Conservation (phyloP, 2,888 invertebrate species). For the Eupithecia pulchellata region DNA sequence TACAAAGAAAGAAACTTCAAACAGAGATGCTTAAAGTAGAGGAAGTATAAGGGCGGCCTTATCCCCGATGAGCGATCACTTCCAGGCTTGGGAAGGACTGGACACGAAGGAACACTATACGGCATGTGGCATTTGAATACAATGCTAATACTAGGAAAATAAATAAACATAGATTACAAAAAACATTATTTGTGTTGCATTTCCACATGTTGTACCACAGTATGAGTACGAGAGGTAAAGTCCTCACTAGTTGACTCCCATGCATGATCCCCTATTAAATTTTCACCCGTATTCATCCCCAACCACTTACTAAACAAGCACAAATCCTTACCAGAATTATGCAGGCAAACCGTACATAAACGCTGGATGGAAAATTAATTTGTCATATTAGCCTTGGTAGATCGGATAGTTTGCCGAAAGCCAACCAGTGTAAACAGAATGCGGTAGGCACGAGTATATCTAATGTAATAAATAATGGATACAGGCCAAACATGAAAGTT, state of each 20-base stretch:
- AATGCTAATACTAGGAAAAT: too few species aligned
- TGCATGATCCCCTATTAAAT: constrained; percentile 1
- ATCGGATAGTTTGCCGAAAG: constrained; percentile 68
- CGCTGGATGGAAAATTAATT: constrained; percentile 64
- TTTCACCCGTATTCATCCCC: constrained; percentile 35
- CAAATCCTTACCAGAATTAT: constrained; percentile 47
- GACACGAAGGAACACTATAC: too few species aligned
- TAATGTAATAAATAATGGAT: constrained; percentile 82
- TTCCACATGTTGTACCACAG: too few species aligned
- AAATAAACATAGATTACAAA: too few species aligned
- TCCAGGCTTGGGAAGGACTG: too few species aligned
- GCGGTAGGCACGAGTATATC: constrained; percentile 53
- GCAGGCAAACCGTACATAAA: constrained; percentile 55
- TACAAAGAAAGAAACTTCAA: too few species aligned
- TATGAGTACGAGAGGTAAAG: not conserved
- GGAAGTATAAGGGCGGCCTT: too few species aligned
- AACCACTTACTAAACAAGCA: constrained; percentile 43
- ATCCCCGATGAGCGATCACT: too few species aligned
- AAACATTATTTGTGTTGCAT: too few species aligned
- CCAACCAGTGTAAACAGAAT: constrained; percentile 72
- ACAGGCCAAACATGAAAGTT: constrained; percentile 78
- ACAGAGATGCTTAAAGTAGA: too few species aligned
- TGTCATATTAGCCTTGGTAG: constrained; percentile 59
- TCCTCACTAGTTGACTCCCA: not conserved
- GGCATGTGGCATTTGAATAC: too few species aligned